Conservation (phyloP, 2,888 invertebrate species). For the Drosophila kambysellisi region DNA sequence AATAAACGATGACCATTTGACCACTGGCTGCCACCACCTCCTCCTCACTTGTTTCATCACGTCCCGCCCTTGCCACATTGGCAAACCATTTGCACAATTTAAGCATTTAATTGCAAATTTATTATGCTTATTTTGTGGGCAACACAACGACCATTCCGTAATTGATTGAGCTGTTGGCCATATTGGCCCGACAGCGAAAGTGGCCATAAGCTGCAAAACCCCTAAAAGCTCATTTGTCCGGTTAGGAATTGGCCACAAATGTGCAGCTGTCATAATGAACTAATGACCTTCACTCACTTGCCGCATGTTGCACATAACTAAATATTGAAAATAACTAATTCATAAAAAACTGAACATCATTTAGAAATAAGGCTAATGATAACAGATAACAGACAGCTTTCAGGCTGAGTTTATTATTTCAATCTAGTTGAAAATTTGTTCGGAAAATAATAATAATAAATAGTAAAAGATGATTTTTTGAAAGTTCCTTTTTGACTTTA, state of each 20-base stretch:
- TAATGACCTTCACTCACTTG: conserved; percentile 36
- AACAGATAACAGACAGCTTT: not conserved
- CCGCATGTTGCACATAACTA: not conserved
- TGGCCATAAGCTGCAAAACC: conserved; percentile 22
- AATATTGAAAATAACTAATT: not conserved
- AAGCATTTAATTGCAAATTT: conserved; percentile 78
- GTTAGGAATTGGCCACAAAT: conserved; percentile 5
- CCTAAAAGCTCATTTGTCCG: not conserved
- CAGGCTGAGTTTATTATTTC: not conserved
- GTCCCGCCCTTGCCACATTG: conserved; percentile 43
- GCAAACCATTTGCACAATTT: conserved; percentile 73
- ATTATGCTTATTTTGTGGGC: conserved; percentile 74
- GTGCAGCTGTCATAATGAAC: conserved; percentile 27
- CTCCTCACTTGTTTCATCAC: not conserved
- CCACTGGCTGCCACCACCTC: conserved; percentile 17
- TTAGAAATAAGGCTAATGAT: not conserved
- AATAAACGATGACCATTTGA: conserved; percentile 60
- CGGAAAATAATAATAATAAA: no score
- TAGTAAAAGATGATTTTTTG: not conserved
- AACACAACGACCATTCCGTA: conserved; percentile 56
- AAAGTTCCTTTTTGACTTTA: not conserved
- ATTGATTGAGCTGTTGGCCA: conserved; percentile 68
- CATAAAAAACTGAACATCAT: not conserved
- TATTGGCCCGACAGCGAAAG: conserved; percentile 46
- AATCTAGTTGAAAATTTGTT: no score